A percentile compares a stretch with the other conserved stretches of the same genome.
These are phyloP conservation scores for Anser cygnoides DNA, from an alignment of 2,113 vertebrate genomes.

Conservation along the genomic window DNA sequence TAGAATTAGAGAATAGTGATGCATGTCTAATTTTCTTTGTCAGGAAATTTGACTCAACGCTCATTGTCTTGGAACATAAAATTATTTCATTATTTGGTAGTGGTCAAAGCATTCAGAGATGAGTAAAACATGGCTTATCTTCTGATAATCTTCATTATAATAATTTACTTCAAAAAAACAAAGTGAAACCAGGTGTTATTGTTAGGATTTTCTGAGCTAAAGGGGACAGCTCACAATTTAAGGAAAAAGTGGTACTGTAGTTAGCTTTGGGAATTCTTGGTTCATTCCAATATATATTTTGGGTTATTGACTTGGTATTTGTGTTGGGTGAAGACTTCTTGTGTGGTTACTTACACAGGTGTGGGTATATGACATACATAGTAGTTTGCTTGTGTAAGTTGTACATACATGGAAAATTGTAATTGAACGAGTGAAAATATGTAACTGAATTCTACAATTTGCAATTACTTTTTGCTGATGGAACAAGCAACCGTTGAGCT, in stretches of 20 bases:
- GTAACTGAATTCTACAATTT: neutral
- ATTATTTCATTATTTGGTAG: neutral
- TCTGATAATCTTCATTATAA: neutral
- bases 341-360: neutral
- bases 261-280: neutral
- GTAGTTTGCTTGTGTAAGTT: neutral
- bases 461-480: neutral
- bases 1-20: neutral
- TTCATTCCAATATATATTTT: neutral
- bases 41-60: neutral
- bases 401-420: neutral
- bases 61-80: neutral
- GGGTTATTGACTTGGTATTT: neutral
- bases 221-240: neutral
- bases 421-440: neutral
- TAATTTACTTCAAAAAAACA: neutral
- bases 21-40: neutral
- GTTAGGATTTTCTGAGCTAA: neutral
- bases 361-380: fast-evolving
- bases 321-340: neutral
- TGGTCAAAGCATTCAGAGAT: conserved; percentile 1
- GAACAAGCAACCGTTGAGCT: neutral
- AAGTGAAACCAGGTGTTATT: neutral
- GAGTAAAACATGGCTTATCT: conserved; percentile 33
- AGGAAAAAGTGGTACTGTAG: neutral